Evolutionary conservation across 92 coral and sea anemone species (phyloP), one percentile per base, ranked within the genome.

Genomic region (Phymanthus crucifer): DNA sequence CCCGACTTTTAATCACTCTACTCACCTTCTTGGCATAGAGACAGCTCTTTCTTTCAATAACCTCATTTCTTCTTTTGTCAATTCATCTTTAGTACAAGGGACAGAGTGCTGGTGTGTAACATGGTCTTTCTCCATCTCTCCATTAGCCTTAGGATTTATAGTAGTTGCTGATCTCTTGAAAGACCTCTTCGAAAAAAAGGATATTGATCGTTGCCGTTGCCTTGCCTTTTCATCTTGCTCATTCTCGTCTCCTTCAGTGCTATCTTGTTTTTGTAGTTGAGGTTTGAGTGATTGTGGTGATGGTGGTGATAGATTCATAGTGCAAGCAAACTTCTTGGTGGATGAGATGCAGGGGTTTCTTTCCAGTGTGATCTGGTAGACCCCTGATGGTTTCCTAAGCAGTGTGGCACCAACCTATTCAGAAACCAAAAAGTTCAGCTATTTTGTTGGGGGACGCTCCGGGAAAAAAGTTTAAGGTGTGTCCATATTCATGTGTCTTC

Each of bases 321-420:
- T 74, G 73, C 85, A 85, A 3, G 77, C 65, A 1, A 80, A 43
- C 64, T 85, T 84, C 14, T 65, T 32, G 17, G 73, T 34, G 5
- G 29, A 16, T 76, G 70, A 38, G 21, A 40, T 48, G 21, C 68
- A 73, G 0, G 85, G 75, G 40, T 88, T 81, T 38, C 93, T 84
- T 83, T 92, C 97, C 69, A 92, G 26, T 12, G 97, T 92, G 70
- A 92, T 84, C 40, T 89, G 90, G 66, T 88, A 83, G 3, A 87
- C 86, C 54, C 84, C 89, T 1, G 84, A 81, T 17, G 97, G 92
- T 45, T 54, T 84, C 61, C 86, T 78, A 29, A 86, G 78, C 2
- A 92, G 77, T 36, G 91, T 64, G 47, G 90, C 66, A 29, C 89
- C 89, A 71, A 86, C 93, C 90, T 89, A 48, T 19, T 17, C 48